These are phyloP conservation scores for Drosophila elegans DNA, from an alignment of 1,140 invertebrate genomes.

Conservation along the genomic window DNA sequence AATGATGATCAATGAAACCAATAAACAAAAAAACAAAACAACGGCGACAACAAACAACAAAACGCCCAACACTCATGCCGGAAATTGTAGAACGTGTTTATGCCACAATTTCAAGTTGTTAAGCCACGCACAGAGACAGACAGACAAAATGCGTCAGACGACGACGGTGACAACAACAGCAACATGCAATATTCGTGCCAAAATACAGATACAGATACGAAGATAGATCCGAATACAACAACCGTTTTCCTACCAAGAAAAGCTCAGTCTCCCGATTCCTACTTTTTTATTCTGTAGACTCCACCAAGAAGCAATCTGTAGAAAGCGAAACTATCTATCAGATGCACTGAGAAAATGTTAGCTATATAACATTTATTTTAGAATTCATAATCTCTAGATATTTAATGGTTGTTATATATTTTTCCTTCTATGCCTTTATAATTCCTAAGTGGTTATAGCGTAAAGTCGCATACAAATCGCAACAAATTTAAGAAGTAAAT, in stretches of 20 bases:
- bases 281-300: neutral
- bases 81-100: conserved; percentile 82
- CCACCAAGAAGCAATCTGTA: conserved; percentile 30
- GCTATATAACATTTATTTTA: neutral
- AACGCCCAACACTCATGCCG: conserved; percentile 77
- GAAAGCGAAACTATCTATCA: conserved; percentile 38
- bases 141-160: conserved; percentile 49
- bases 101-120: conserved; percentile 82
- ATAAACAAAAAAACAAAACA: conserved; percentile 55
- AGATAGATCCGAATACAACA: conserved; percentile 14
- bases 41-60: conserved; percentile 51
- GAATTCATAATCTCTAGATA: neutral
- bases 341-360: conserved; percentile 1
- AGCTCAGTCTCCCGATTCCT: conserved; percentile 14
- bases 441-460: neutral
- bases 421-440: neutral
- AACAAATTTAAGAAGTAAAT: no score
- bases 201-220: conserved; percentile 40
- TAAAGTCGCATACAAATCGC: no score
- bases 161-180: conserved; percentile 26
- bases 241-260: conserved; percentile 23
- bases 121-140: conserved; percentile 69
- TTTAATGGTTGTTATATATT: no score
- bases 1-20: conserved; percentile 79
- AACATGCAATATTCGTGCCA: conserved; percentile 75